Conservation (phyloP, 2,113 vertebrate species). For the Hippocampus comes region DNA sequence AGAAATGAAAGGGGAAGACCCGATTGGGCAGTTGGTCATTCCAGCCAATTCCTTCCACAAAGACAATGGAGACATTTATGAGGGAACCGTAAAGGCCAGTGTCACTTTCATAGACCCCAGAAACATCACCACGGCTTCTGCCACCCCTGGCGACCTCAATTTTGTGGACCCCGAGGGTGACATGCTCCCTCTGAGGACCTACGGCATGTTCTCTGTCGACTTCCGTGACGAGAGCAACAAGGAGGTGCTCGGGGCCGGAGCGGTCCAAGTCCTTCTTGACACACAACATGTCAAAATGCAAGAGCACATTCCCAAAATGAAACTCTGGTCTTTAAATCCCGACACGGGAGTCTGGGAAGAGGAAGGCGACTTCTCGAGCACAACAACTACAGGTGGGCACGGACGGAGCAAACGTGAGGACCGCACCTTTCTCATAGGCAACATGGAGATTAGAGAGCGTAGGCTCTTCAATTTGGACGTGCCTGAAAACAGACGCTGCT, state of each 20-base stretch:
- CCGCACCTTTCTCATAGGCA: slow-evolving; percentile 89
- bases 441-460: slow-evolving; percentile 89
- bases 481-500: slow-evolving; percentile 93
- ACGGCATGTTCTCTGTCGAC: slow-evolving; percentile 94
- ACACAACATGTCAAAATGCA: slow-evolving; percentile 83
- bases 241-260: slow-evolving; percentile 76
- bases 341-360: slow-evolving; percentile 92
- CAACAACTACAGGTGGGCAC: slow-evolving; percentile 27
- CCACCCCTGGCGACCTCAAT: slow-evolving; percentile 88
- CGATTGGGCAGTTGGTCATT: slow-evolving; percentile 84
- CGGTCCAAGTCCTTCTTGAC: slow-evolving; percentile 81
- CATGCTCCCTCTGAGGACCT: slow-evolving; percentile 85
- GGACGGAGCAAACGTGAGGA: slow-evolving; percentile 83
- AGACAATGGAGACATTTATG: slow-evolving; percentile 78
- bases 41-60: slow-evolving; percentile 80
- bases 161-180: slow-evolving; percentile 84
- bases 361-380: slow-evolving; percentile 76
- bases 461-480: slow-evolving; percentile 95
- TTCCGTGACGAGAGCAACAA: slow-evolving; percentile 78
- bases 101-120: slow-evolving; percentile 93
- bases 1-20: slow-evolving; percentile 70
- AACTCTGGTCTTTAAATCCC: slow-evolving; percentile 90
- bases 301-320: slow-evolving; percentile 86
- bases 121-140: slow-evolving; percentile 77
- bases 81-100: slow-evolving; percentile 84